Base-by-base conservation (phyloP, 2,113 vertebrate genomes). In the Burhinus oedicnemus region DNA sequence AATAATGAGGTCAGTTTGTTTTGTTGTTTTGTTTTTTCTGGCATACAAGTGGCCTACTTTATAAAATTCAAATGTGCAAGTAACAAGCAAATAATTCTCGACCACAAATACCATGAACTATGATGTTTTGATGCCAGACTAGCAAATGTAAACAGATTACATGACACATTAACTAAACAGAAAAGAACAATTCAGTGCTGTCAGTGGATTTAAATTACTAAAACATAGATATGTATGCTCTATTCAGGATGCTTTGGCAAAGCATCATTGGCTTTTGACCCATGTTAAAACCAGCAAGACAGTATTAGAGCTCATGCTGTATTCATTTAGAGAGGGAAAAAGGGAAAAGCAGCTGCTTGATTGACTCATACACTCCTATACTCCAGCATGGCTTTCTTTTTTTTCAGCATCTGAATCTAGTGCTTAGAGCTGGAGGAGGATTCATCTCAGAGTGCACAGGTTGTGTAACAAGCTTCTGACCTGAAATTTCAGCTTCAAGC, bases 31-130 rank as follows among this genome's bases (percentile, higher is more conserved):
- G 55, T 83, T 93, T 89, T 61, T 77, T 72, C 74, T 94, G 93
- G 69, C 72, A 25, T 81, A 78, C 9, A n/a, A 86, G 42, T 15
- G 32, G 61, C 83, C 83, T 87, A 12, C 83, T 89, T 91, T 60
- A 71, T 66, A 68, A 96, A 95, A 72, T 89, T 96, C 69, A 84
- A 89, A 90, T 47, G 52, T 84, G 55, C 80, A 84, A 93, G 69
- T 60, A 82, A 83, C 57, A 83, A 87, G 72, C 68, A 95, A 87
- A 71, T 87, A 78, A 79, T 84, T 45, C 54, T 79, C 0, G 0
- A 36, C 83, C 81, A 79, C 83, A 75, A 82, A 75, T 78, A 82
- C 51, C 38, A 29, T 8, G 30, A 52, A 47, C 69, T 68, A n/a
- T 2, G 2, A 92, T n/a, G 38, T 8, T 89, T 96, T 89, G 44